A percentile compares a stretch with the other conserved stretches of the same genome.
These are phyloP conservation scores for Numenius phaeopus DNA, from an alignment of 2,797 vertebrate species.

Conservation along the genomic window DNA sequence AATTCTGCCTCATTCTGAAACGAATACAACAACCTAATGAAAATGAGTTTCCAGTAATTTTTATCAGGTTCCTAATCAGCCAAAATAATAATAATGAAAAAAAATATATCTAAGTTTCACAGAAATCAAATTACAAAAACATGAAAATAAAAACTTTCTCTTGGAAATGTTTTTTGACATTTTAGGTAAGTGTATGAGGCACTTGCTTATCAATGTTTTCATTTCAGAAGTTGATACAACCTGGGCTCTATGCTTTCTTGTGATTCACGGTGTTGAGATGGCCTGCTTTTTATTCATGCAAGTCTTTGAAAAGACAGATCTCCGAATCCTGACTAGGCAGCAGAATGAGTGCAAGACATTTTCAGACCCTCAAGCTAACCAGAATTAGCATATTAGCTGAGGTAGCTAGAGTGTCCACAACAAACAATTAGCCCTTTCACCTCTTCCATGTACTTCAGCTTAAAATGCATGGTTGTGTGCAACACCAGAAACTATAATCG, in stretches of 20 bases:
- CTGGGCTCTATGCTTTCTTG: not conserved
- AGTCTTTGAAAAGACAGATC: not conserved
- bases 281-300: not conserved
- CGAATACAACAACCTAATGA: not conserved
- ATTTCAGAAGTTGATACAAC: not conserved
- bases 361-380: not conserved
- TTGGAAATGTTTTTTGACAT: not conserved
- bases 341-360: accelerated
- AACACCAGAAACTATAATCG: not conserved
- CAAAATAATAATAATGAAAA: not conserved
- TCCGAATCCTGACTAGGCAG: not conserved
- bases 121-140: not conserved
- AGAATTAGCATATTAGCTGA: not conserved
- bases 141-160: not conserved
- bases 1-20: not conserved
- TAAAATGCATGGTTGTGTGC: not conserved
- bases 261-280: not conserved
- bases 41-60: not conserved
- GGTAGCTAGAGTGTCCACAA: not conserved
- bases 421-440: not conserved
- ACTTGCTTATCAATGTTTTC: not conserved
- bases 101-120: not conserved
- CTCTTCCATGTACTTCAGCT: not conserved
- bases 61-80: accelerated
- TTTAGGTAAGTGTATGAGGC: not conserved